phyloP scores from a whole-genome alignment of 1,140 invertebrate species.

The Rhagoletis pomonella region DNA sequence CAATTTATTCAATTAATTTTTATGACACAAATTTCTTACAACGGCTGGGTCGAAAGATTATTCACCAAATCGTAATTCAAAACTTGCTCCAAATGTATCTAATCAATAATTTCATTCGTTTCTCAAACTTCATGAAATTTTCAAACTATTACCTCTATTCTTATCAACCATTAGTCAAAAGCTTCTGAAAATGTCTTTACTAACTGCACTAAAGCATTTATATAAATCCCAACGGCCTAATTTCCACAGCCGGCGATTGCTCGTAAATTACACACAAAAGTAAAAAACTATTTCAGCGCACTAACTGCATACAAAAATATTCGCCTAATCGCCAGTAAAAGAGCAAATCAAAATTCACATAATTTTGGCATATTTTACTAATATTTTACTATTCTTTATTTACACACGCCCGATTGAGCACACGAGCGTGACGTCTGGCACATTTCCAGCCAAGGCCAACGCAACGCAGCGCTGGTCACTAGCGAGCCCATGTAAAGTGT shows the following conservation, averaged over 20 bases:
- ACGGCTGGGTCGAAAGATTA: too few species aligned
- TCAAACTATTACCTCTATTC: too few species aligned
- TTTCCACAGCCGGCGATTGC: slow-evolving; percentile 13
- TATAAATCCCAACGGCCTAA: not conserved
- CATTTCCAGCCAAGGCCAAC: slow-evolving; percentile 18
- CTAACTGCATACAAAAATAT: slow-evolving; percentile 10
- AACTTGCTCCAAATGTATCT: too few species aligned
- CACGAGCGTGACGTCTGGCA: slow-evolving; percentile 33
- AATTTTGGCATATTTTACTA: slow-evolving; percentile 47
- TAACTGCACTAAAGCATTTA: slow-evolving; percentile 37
- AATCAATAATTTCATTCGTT: too few species aligned
- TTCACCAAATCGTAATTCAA: too few species aligned
- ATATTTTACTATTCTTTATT: slow-evolving; percentile 42
- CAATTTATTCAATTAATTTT: too few species aligned
- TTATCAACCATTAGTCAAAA: too few species aligned
- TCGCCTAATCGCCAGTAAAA: not conserved
- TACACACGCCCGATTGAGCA: slow-evolving; percentile 49
- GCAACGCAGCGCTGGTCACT: not conserved
- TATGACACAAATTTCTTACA: too few species aligned
- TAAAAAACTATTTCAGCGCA: not conserved
- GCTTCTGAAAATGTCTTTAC: too few species aligned
- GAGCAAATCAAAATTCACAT: not conserved
- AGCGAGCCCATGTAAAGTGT: not conserved
- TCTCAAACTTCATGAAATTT: too few species aligned
- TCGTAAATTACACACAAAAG: slow-evolving; percentile 1